These are phyloP conservation scores for Carapus acus DNA, from an alignment of 2,797 vertebrate genomes.

Conservation along the genomic window DNA sequence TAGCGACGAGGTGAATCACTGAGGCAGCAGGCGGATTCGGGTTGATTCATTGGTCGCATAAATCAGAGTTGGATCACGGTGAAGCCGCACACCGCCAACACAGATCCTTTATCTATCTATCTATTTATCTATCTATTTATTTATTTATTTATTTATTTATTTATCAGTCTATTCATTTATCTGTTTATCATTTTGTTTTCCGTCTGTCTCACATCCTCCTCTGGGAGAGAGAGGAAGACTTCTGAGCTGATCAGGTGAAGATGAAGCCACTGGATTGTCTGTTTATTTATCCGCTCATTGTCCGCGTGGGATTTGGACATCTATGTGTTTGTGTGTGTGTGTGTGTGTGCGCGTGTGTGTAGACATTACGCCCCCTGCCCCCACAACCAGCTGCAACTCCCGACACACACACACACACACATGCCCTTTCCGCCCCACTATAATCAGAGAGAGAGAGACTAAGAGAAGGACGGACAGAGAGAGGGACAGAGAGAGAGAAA, in stretches of 20 bases:
- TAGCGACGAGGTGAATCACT: not conserved
- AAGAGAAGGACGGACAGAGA: too few relatives aligned
- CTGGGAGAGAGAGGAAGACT: too few relatives aligned
- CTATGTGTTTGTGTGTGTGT: too few relatives aligned
- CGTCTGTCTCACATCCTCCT: too few relatives aligned
- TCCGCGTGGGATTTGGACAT: too few relatives aligned
- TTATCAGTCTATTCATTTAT: too few relatives aligned
- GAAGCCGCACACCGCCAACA: not conserved
- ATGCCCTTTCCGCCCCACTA: conserved; percentile 13
- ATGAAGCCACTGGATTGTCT: too few relatives aligned
- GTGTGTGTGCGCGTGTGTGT: not conserved
- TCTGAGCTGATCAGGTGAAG: too few relatives aligned
- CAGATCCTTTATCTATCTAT: not conserved
- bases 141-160: not conserved
- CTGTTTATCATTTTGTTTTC: too few relatives aligned
- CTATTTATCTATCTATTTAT: not conserved
- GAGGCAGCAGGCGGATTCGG: not conserved
- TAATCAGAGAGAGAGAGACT: conserved; percentile 9
- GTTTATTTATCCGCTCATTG: too few relatives aligned
- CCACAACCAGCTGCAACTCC: conserved; percentile 2
- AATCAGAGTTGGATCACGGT: not conserved
- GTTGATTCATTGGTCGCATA: not conserved
- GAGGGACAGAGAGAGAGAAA: conserved; percentile 10
- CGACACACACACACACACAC: too few relatives aligned
- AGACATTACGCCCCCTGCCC: conserved; percentile 5